Evolutionary conservation across 2,113 vertebrate genomes (phyloP).

Genomic region (Scortum barcoo): DNA sequence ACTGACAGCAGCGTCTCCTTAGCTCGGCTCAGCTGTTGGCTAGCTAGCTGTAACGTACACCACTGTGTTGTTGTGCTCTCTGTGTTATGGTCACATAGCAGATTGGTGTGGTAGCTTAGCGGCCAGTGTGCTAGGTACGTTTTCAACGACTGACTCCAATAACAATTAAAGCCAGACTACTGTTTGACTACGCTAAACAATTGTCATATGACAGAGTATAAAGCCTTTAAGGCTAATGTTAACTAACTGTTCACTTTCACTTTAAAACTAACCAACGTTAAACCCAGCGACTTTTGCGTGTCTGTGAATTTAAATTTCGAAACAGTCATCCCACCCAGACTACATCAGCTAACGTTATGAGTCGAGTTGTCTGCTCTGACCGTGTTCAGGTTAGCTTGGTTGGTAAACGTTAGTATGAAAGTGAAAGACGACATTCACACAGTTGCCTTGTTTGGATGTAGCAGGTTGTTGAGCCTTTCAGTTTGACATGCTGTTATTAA

Average conservation of each 20-base stretch:
- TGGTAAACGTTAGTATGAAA: not conserved
- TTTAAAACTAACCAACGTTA: not conserved
- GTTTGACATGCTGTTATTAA: not conserved
- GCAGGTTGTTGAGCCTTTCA: not conserved
- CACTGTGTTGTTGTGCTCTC: conserved; percentile 45
- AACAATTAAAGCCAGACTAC: not conserved
- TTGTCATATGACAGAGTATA: not conserved
- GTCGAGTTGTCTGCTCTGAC: not conserved
- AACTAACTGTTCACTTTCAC: not conserved
- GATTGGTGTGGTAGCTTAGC: not conserved
- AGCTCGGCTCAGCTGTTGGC: conserved; percentile 58
- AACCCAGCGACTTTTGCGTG: not conserved
- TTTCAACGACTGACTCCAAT: not conserved
- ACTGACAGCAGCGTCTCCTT: conserved; percentile 42
- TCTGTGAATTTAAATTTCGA: not conserved
- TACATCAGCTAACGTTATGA: not conserved
- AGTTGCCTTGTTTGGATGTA: not conserved
- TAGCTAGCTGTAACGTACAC: conserved; percentile 40
- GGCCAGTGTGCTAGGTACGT: not conserved
- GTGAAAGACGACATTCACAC: conserved; percentile 8
- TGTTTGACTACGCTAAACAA: not conserved
- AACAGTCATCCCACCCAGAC: not conserved
- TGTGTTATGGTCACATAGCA: conserved; percentile 34
- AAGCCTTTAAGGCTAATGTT: not conserved
- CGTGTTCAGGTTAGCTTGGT: not conserved